Evolutionary conservation across 1,140 invertebrate species (phyloP).

Genomic region (Physella acuta): DNA sequence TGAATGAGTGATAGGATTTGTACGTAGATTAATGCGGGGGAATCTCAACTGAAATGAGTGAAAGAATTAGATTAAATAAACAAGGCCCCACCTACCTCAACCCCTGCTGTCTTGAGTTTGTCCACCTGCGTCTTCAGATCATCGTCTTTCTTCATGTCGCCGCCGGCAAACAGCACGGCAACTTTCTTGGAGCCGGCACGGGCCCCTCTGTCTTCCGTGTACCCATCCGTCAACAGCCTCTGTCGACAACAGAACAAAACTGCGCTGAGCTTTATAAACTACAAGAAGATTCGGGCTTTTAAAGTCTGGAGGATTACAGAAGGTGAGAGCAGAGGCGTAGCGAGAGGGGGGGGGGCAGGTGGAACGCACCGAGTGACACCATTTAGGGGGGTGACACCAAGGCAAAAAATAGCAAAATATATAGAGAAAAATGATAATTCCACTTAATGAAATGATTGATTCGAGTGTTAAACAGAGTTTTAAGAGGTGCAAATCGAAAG

Average conservation of each 20-base stretch:
- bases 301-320: neutral
- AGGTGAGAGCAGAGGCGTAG: no score
- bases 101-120: neutral
- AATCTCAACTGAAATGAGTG: neutral
- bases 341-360: neutral
- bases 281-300: neutral
- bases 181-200: neutral
- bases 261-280: neutral
- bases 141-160: neutral
- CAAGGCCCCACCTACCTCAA: neutral
- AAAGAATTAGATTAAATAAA: neutral
- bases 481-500: no score
- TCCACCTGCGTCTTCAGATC: neutral
- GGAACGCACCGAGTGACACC: no score
- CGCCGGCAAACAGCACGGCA: neutral
- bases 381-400: no score
- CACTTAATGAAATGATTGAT: no score
- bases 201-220: neutral
- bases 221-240: neutral
- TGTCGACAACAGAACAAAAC: slow-evolving; percentile 19
- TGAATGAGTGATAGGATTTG: neutral
- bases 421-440: no score
- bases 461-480: no score
- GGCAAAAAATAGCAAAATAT: no score
- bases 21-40: neutral